phyloP scores from a whole-genome alignment of 2,113 vertebrate genomes.

The Oncorhynchus nerka region DNA sequence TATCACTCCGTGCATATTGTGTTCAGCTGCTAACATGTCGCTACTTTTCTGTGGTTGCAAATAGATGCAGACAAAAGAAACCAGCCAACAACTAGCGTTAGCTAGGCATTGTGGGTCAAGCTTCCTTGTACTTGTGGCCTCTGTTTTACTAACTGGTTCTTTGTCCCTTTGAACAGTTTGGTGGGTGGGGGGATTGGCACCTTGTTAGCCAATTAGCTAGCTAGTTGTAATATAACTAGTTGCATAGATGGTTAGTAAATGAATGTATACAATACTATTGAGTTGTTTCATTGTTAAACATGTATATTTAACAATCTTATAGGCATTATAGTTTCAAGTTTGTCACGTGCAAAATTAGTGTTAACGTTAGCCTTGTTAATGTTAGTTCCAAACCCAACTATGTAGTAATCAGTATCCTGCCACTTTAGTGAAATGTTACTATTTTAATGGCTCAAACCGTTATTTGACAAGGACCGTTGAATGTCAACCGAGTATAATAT shows the following conservation, averaged over 20 bases:
- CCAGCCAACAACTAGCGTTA: not conserved
- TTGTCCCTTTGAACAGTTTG: no score
- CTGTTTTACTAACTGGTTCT: slow-evolving; percentile 11
- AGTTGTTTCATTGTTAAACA: no score
- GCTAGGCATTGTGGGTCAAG: slow-evolving; percentile 4
- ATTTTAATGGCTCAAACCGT: no score
- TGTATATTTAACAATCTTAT: no score
- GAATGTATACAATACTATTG: no score
- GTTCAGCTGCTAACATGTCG: rapidly evolving
- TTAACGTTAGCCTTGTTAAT: no score
- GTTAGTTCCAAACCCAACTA: no score
- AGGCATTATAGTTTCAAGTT: no score
- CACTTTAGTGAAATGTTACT: no score
- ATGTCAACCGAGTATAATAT: not conserved
- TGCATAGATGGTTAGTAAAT: not conserved
- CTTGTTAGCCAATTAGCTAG: not conserved
- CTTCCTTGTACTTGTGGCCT: slow-evolving; percentile 29
- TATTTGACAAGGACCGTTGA: not conserved
- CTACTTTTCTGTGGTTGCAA: not conserved
- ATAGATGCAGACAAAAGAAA: not conserved
- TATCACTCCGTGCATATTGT: not conserved
- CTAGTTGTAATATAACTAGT: not conserved
- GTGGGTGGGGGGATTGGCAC: not conserved
- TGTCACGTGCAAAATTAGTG: no score
- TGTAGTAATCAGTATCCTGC: no score